phyloP scores from a whole-genome alignment of 2,888 invertebrate genomes.

The Neoascia interrupta region DNA sequence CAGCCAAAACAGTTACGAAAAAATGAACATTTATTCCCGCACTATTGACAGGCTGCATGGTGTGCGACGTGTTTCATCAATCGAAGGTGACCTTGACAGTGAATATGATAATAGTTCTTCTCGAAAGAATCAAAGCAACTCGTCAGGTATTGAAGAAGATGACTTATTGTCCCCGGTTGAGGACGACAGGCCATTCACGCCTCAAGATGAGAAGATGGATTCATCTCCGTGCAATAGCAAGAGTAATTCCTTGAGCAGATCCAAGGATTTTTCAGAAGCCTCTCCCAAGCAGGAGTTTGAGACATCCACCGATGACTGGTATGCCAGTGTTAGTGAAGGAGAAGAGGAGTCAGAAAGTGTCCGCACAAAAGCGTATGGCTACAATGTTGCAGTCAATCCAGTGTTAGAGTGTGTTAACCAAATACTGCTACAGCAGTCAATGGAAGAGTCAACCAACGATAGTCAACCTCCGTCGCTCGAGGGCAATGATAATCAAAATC shows the following conservation, averaged over 20 bases:
- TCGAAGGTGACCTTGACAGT: conserved; percentile 73
- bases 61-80: conserved; percentile 80
- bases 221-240: conserved; percentile 68
- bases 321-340: conserved; percentile 88
- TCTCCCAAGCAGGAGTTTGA: conserved; percentile 78
- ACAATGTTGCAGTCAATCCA: conserved; percentile 87
- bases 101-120: conserved; percentile 72
- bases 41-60: conserved; percentile 83
- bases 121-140: conserved; percentile 54
- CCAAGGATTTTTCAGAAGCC: conserved; percentile 77
- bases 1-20: conserved; percentile 75
- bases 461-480: conserved; percentile 67
- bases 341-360: conserved; percentile 81
- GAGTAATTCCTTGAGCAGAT: conserved; percentile 73
- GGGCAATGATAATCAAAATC: conserved; percentile 62
- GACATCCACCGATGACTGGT: conserved; percentile 85
- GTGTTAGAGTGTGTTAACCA: conserved; percentile 92
- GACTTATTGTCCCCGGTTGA: conserved; percentile 75
- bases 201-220: conserved; percentile 52
- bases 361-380: conserved; percentile 75
- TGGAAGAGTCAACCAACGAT: conserved; percentile 80
- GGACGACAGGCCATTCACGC: conserved; percentile 72
- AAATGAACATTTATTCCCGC: conserved; percentile 80
- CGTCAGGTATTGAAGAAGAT: conserved; percentile 73
- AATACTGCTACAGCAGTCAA: conserved; percentile 88